These are phyloP conservation scores for Palythoa grandis DNA, from an alignment of 92 coral and sea anemone species.

Conservation along the genomic window DNA sequence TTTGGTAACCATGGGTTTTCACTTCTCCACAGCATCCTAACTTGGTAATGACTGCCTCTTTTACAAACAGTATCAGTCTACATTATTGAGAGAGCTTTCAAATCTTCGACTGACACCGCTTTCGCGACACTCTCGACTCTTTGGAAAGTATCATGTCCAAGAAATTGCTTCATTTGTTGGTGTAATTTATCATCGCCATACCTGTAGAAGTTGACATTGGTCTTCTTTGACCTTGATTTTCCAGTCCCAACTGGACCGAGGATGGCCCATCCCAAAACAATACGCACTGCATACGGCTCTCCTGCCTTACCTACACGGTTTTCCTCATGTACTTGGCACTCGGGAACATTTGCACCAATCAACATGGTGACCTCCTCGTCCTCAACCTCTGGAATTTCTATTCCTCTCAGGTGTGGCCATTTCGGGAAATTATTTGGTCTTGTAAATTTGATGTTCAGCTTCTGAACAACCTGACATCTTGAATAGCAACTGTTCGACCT, in stretches of 20 bases:
- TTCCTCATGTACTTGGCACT: slow-evolving; percentile 55
- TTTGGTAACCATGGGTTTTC: slow-evolving; percentile 45
- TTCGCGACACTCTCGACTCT: slow-evolving; percentile 33
- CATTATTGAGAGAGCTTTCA: slow-evolving; percentile 19
- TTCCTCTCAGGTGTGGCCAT: slow-evolving; percentile 50
- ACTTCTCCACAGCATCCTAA: slow-evolving; percentile 56
- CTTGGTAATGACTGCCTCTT: slow-evolving; percentile 44
- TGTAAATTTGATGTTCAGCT: slow-evolving; percentile 37
- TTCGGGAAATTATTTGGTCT: slow-evolving; percentile 17
- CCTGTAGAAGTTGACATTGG: slow-evolving; percentile 41
- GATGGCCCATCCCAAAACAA: slow-evolving; percentile 34
- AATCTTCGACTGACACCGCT: slow-evolving; percentile 47
- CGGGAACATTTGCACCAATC: slow-evolving; percentile 55
- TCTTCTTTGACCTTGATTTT: slow-evolving; percentile 14
- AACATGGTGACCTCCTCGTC: slow-evolving; percentile 41
- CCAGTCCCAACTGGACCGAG: slow-evolving; percentile 49
- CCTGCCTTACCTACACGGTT: slow-evolving; percentile 46
- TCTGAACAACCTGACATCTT: slow-evolving; percentile 35
- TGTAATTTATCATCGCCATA: too few species aligned
- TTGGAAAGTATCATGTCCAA: slow-evolving; percentile 38
- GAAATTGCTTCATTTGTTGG: too few species aligned
- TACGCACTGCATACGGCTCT: slow-evolving; percentile 59
- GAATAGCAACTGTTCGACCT: slow-evolving; percentile 44
- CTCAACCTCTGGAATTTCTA: slow-evolving; percentile 38
- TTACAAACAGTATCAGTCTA: slow-evolving; percentile 30